Evolutionary conservation across 2,888 invertebrate genomes (phyloP).

Genomic region (Drosophila gaucha): DNA sequence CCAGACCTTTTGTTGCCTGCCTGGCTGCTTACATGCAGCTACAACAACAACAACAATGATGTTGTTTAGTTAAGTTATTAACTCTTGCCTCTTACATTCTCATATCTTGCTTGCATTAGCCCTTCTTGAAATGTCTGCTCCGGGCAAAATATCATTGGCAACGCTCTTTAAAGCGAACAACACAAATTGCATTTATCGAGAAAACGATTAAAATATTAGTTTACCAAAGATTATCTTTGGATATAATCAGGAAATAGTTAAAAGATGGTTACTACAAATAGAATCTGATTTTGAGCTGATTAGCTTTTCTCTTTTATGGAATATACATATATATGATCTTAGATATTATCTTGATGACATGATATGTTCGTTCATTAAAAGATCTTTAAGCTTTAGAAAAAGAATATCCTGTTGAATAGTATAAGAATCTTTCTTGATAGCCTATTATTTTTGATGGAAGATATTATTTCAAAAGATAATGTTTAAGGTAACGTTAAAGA

Average conservation of each 20-base stretch:
- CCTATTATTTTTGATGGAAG: too few species aligned
- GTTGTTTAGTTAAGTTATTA: slow-evolving; percentile 81
- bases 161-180: slow-evolving; percentile 52
- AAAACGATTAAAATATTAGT: slow-evolving; percentile 12
- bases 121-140: slow-evolving; percentile 42
- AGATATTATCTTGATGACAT: too few species aligned
- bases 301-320: too few species aligned
- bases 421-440: too few species aligned
- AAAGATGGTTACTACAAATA: neutral
- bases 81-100: slow-evolving; percentile 54
- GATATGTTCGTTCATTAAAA: too few species aligned
- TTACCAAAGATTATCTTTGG: neutral
- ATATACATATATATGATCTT: neutral
- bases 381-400: too few species aligned
- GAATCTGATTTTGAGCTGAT: neutral
- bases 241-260: neutral
- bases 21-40: slow-evolving; percentile 24
- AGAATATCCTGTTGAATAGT: too few species aligned
- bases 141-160: slow-evolving; percentile 53
- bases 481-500: too few species aligned
- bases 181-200: slow-evolving; percentile 68
- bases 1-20: slow-evolving; percentile 2
- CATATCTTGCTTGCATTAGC: slow-evolving; percentile 26
- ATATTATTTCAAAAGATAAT: too few species aligned
- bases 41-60: slow-evolving; percentile 58